Conservation (phyloP, 2,888 invertebrate genomes). For the Perizoma affinitatum region DNA sequence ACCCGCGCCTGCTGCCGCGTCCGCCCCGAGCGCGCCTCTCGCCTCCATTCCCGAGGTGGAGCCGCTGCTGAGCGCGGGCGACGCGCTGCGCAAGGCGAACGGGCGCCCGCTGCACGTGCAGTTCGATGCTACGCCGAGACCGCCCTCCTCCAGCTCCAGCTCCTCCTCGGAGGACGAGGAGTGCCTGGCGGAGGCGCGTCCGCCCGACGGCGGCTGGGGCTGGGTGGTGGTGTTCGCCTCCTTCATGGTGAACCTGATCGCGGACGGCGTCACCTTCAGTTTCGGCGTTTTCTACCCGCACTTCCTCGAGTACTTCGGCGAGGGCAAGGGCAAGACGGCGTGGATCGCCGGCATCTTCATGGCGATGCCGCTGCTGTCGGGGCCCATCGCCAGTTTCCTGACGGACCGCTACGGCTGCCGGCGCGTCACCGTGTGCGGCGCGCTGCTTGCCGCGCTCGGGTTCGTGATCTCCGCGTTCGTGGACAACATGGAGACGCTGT, state of each 20-base stretch:
- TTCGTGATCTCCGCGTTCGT: slow-evolving; percentile 91
- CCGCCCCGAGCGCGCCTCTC: slow-evolving; percentile 67
- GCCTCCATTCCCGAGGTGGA: slow-evolving; percentile 73
- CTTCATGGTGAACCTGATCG: slow-evolving; percentile 95
- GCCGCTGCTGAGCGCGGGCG: slow-evolving; percentile 63
- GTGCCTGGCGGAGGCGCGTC: slow-evolving; percentile 86
- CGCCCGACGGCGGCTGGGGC: slow-evolving; percentile 96
- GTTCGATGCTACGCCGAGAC: slow-evolving; percentile 80
- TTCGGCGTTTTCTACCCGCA: slow-evolving; percentile 95
- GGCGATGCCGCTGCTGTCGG: slow-evolving; percentile 94
- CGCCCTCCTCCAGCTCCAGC: slow-evolving; percentile 72
- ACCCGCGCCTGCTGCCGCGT: slow-evolving; percentile 60
- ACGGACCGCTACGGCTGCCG: slow-evolving; percentile 94
- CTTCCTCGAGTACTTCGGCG: slow-evolving; percentile 92
- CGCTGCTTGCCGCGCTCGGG: slow-evolving; percentile 89
- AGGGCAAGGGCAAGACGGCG: slow-evolving; percentile 93
- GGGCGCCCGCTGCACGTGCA: slow-evolving; percentile 83
- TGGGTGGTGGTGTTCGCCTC: slow-evolving; percentile 96
- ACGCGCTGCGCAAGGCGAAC: slow-evolving; percentile 65
- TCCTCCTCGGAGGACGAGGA: slow-evolving; percentile 86
- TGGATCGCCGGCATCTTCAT: slow-evolving; percentile 96
- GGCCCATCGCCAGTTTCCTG: slow-evolving; percentile 92
- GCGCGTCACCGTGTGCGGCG: slow-evolving; percentile 90
- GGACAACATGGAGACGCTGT: slow-evolving; percentile 90
- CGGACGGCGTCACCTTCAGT: slow-evolving; percentile 96